Base-by-base conservation (phyloP, 1,140 invertebrate species). In the Camponotus floridanus region DNA sequence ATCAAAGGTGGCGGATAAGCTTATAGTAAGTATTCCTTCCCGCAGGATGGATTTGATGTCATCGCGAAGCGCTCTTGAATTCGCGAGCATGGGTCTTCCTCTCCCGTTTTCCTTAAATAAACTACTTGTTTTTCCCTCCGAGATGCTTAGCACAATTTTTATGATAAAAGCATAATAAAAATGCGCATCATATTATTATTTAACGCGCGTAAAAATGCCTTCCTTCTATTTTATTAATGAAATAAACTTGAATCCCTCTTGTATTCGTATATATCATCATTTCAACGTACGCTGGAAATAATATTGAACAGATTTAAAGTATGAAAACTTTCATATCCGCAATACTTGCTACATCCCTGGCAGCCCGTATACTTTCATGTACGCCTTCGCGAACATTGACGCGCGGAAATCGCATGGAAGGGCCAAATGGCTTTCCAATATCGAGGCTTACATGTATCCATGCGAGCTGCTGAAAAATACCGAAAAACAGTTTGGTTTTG, bases 1-100 rank as follows among this genome's bases (percentile, higher is more conserved):
- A 83, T 83, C 57, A 83, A 83, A 83, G 68, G 51, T 73, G 31
- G 68, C 57, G 36, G 51, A 73, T 83, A 83, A 83, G 26, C 68
- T 73, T 51, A 26, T 26, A 26, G 39, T 83, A 68, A 33, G 45
- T 57, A 59, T 64, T 59, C 33, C 26, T 36, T 31, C 15, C 8
- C 13, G 36, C 21, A 42, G 36, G 36, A 76, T 76, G 73, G 39
- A 76, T 76, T 62, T 59, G 15, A 57, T 57, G 57, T 55, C 45
- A 51, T 79, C 42, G 11, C 18, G 31, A 67, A 13, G 45, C 13
- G 18, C 31, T 51, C 6, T n/a, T 67, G 45, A 9, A 62, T 76
- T 76, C 42, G 45, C 42, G n/a, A 39, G 76, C 15, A 33, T 8
- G 7, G 26, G 36, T 79, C 62, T 21, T 51, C 39, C 26, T 26